Evolutionary conservation across 2,888 invertebrate genomes (phyloP).

Genomic region (Embidobia sp.): DNA sequence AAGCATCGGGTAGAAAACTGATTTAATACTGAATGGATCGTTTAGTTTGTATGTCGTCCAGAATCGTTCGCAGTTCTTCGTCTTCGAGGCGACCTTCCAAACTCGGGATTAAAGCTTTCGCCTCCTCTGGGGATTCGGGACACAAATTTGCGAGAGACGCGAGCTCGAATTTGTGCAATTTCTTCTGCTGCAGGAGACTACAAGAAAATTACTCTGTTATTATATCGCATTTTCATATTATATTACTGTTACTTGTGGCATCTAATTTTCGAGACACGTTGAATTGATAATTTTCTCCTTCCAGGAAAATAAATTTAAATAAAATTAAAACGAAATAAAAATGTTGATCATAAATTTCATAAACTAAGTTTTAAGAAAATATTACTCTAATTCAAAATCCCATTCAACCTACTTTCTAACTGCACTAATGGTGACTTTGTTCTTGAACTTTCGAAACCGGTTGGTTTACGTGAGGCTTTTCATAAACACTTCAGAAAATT

Average conservation of each 20-base stretch:
- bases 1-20: too few species aligned
- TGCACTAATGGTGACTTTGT: slow-evolving; percentile 98
- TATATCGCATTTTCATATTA: too few species aligned
- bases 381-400: too few species aligned
- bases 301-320: too few species aligned
- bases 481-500: slow-evolving; percentile 99
- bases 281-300: too few species aligned
- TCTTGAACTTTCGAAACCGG: slow-evolving; percentile 98
- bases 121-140: slow-evolving; percentile 99
- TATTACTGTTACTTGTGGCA: too few species aligned
- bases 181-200: slow-evolving; percentile 95
- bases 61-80: slow-evolving; percentile 96
- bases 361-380: too few species aligned
- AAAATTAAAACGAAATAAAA: too few species aligned
- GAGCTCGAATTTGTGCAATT: slow-evolving; percentile 98
- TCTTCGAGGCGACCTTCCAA: slow-evolving; percentile 98
- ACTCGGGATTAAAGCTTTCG: slow-evolving; percentile 98
- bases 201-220: slow-evolving; percentile 41
- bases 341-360: too few species aligned
- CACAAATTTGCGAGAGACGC: slow-evolving; percentile 99
- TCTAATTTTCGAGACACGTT: too few species aligned
- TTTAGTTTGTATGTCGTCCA: slow-evolving; percentile 99
- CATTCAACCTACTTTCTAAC: slow-evolving; percentile 95
- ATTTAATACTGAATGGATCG: slow-evolving; percentile 96
- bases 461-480: slow-evolving; percentile 98